Conservation (phyloP, 2,888 invertebrate genomes). For the Charanyca ferruginea region DNA sequence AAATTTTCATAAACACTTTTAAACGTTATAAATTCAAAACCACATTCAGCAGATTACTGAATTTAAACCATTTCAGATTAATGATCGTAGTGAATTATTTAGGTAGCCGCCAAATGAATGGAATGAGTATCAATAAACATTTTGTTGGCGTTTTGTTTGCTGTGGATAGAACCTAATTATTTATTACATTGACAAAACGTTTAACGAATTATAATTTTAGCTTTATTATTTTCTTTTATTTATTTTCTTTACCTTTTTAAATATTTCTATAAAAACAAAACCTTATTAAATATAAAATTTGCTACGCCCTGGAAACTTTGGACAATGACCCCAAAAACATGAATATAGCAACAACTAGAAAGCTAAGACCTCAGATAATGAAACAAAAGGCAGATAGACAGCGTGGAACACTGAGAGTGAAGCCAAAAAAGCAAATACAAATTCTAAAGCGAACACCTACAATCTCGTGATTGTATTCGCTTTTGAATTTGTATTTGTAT, state of each 20-base stretch:
- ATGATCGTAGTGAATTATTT: conserved; percentile 62
- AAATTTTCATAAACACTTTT: conserved; percentile 26
- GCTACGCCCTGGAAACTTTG: too few species aligned
- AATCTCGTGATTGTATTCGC: too few species aligned
- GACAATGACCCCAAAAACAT: neutral
- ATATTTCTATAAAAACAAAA: too few species aligned
- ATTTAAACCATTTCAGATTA: conserved; percentile 60
- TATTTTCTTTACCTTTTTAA: too few species aligned
- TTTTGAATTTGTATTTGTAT: too few species aligned
- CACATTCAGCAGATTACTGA: conserved; percentile 64
- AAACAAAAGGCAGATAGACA: too few species aligned
- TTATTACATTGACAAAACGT: neutral
- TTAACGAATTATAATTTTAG: neutral
- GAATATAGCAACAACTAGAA: conserved; percentile 7
- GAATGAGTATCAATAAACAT: conserved; percentile 26
- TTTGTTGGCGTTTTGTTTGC: conserved; percentile 35
- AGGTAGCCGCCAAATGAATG: conserved; percentile 53
- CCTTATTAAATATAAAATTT: too few species aligned
- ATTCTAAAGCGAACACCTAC: too few species aligned
- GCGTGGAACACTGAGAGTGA: too few species aligned
- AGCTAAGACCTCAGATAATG: too few species aligned
- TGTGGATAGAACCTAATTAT: neutral
- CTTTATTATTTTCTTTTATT: too few species aligned
- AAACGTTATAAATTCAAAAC: conserved; percentile 61
- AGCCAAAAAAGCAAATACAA: too few species aligned